Conservation (phyloP, 2,113 vertebrate species). For the Corvus moneduloides region DNA sequence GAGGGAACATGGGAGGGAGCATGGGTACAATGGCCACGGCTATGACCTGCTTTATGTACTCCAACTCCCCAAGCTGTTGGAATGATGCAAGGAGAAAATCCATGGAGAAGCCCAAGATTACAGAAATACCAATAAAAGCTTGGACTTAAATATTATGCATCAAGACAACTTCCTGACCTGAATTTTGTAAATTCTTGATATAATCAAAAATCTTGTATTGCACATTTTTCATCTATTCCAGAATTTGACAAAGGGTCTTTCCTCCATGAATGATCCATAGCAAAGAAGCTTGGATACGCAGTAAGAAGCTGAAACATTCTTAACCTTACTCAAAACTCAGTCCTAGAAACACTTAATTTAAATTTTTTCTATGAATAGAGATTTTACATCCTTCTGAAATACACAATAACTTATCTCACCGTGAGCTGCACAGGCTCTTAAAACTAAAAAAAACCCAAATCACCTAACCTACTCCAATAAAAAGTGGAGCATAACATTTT, state of each 20-base stretch:
- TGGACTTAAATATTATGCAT: neutral
- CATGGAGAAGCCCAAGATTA: neutral
- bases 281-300: neutral
- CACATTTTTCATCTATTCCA: neutral
- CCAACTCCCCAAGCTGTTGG: accelerated
- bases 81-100: neutral
- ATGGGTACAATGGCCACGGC: neutral
- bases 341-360: neutral
- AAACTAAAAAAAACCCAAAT: neutral
- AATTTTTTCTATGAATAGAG: neutral
- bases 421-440: neutral
- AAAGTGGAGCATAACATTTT: neutral
- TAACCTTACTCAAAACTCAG: neutral
- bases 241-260: neutral
- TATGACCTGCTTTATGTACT: accelerated
- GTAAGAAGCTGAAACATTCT: neutral
- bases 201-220: neutral
- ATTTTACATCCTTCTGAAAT: neutral
- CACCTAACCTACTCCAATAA: neutral
- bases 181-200: neutral
- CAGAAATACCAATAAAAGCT: neutral
- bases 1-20: neutral
- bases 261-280: neutral
- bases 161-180: neutral
- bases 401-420: neutral